Evolutionary conservation across 2,797 vertebrate species (phyloP).

Genomic region (Botia almorhae): DNA sequence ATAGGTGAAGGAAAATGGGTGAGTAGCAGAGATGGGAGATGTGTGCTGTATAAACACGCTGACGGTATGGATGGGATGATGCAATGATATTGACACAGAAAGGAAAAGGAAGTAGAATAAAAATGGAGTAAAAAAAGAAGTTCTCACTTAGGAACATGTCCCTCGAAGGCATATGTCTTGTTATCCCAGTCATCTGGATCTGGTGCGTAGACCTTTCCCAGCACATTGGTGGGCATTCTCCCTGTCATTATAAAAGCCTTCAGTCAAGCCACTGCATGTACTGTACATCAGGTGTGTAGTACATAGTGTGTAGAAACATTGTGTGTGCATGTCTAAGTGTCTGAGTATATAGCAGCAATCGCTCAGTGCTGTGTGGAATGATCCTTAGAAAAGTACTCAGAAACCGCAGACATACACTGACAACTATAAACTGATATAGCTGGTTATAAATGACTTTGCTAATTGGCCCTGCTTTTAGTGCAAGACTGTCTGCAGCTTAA

Average conservation of each 20-base stretch:
- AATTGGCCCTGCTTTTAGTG: not conserved
- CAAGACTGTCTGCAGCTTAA: not conserved
- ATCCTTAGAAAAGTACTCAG: not conserved
- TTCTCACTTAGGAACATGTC: conserved; percentile 85
- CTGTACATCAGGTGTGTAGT: not conserved
- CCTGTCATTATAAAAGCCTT: conserved; percentile 73
- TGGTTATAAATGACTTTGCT: conserved; percentile 4
- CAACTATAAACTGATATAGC: not conserved
- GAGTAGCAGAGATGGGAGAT: not conserved
- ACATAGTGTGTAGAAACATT: not conserved
- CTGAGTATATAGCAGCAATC: not conserved
- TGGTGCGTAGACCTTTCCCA: conserved; percentile 87
- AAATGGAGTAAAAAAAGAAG: not conserved
- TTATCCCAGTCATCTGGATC: conserved; percentile 93
- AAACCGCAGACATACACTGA: conserved; percentile 3
- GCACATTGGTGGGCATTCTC: conserved; percentile 81
- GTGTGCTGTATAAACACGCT: conserved; percentile 9
- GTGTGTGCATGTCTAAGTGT: not conserved
- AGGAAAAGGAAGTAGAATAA: not conserved
- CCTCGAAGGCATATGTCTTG: conserved; percentile 89
- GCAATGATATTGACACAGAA: conserved; percentile 16
- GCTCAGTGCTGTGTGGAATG: not conserved
- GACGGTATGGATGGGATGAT: conserved; percentile 16
- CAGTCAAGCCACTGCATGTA: conserved; percentile 18
- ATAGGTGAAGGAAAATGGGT: not conserved